Base-by-base conservation (phyloP, 2,797 vertebrate species). In the Thaleichthys pacificus region DNA sequence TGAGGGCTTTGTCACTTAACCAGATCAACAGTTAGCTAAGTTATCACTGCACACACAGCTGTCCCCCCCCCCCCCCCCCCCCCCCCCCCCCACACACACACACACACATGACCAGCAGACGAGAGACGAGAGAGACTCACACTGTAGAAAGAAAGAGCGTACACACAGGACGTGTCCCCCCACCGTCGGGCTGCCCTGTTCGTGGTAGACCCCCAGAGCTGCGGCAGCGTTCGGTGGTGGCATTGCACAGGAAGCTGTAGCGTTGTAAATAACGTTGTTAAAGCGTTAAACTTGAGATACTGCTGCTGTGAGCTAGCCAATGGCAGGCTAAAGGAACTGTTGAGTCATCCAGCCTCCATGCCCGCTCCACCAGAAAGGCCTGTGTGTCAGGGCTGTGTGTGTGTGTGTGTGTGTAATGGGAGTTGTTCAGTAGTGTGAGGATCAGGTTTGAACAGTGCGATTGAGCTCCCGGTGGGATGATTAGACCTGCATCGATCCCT, bases 401-500 rank as follows among this genome's bases (percentile, higher is more conserved):
- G 70, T 72, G 70, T 69, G 71, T 83, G 86, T 86, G 82, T 80
- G 82, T 79, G 82, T 82, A 84, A 62, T 15, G 24, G 61, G 4
- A 28, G 61, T 28, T 62, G 24, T 73, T 32, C n/a, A 35, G 12
- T 28, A 22, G 26, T 35, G 65, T 51, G 38, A 32, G 47, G 80
- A 21, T 65, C 72, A 71, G 78, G 79, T 91, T 89, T 89, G 85
- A 88, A 86, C 85, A 79, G 77, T 80, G 72, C 81, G 83, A 86
- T 89, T 86, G 85, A 84, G 88, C 86, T 76, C 74, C 84, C 84
- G 60, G 75, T 81, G 85, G 89, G 87, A 83, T 87, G 92, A 93
- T 92, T 91, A 91, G 82, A 88, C 75, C 77, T 0, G 63, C 85
- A 92, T 91, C 81, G 89, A 93, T 92, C 87, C 87, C 56, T 57